Conservation (phyloP, 2,113 vertebrate genomes). For the Chamaetylas fuelleborni region DNA sequence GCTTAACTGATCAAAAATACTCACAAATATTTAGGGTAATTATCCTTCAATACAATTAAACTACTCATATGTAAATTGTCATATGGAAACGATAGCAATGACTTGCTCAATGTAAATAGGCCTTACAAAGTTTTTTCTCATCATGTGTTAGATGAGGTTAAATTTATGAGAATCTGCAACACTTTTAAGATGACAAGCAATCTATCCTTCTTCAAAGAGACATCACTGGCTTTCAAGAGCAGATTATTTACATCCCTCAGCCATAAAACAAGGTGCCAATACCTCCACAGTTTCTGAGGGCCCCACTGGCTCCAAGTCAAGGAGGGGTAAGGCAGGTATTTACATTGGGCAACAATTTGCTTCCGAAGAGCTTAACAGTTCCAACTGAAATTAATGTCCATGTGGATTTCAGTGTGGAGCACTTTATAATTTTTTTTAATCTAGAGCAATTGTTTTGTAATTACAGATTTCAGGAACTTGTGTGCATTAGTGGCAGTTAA, state of each 20-base stretch:
- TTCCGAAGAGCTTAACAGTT: not conserved
- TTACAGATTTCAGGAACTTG: not conserved
- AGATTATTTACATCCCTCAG: not conserved
- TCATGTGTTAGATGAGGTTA: not conserved
- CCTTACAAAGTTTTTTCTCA: not conserved
- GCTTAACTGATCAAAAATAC: not conserved
- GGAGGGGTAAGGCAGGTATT: not conserved
- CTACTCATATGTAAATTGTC: not conserved
- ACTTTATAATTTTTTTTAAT: not conserved
- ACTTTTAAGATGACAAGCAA: not conserved
- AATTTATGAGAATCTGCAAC: not conserved
- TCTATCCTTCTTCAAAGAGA: not conserved
- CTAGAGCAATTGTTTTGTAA: not conserved
- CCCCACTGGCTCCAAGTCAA: not conserved
- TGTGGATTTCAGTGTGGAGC: not conserved
- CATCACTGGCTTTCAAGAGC: not conserved
- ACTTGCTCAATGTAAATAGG: not conserved
- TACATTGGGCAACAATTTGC: not conserved
- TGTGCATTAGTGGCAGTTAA: not conserved
- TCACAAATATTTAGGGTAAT: not conserved
- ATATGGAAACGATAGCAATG: not conserved
- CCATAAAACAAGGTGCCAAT: not conserved
- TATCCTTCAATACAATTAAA: not conserved
- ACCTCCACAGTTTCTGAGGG: not conserved
- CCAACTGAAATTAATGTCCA: not conserved